These are phyloP conservation scores for Nymphalis c-album DNA, from an alignment of 2,888 invertebrate genomes.

Conservation along the genomic window DNA sequence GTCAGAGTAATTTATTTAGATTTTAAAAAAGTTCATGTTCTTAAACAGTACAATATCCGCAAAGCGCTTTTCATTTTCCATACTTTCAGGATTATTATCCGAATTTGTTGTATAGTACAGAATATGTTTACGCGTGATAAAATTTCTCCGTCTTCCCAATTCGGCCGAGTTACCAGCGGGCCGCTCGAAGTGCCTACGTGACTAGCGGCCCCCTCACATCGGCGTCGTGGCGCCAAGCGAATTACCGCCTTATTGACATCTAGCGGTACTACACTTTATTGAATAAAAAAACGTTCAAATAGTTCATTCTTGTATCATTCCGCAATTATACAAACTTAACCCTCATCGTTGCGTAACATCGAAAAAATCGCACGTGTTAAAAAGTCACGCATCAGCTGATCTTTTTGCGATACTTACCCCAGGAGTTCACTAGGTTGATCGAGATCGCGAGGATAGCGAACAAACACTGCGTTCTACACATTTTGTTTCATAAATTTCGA, in stretches of 20 bases:
- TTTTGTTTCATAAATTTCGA: conserved; percentile 71
- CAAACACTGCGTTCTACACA: conserved; percentile 66
- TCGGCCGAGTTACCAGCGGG: conserved; percentile 52
- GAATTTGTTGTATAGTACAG: conserved; percentile 16
- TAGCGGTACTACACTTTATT: conserved; percentile 39
- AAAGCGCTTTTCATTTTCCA: conserved; percentile 33
- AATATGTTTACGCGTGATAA: conserved; percentile 23
- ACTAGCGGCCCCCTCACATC: conserved; percentile 72
- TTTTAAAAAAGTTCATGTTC: background rate
- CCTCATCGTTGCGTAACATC: conserved; percentile 62
- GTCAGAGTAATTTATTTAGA: background rate
- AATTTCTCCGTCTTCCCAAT: conserved; percentile 47
- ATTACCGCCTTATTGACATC: conserved; percentile 72
- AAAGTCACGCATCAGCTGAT: conserved; percentile 69
- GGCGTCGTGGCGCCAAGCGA: conserved; percentile 75
- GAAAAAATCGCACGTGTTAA: conserved; percentile 67
- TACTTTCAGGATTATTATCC: conserved; percentile 41
- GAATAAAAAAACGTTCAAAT: conserved; percentile 25
- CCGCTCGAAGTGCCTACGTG: conserved; percentile 76
- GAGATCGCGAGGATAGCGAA: conserved; percentile 57
- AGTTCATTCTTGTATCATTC: conserved; percentile 18
- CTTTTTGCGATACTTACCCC: conserved; percentile 67
- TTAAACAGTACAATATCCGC: background rate
- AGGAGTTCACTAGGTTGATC: conserved; percentile 59
- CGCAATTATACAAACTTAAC: conserved; percentile 32